phyloP scores from a whole-genome alignment of 2,113 vertebrate genomes.

The Thunnus thynnus region DNA sequence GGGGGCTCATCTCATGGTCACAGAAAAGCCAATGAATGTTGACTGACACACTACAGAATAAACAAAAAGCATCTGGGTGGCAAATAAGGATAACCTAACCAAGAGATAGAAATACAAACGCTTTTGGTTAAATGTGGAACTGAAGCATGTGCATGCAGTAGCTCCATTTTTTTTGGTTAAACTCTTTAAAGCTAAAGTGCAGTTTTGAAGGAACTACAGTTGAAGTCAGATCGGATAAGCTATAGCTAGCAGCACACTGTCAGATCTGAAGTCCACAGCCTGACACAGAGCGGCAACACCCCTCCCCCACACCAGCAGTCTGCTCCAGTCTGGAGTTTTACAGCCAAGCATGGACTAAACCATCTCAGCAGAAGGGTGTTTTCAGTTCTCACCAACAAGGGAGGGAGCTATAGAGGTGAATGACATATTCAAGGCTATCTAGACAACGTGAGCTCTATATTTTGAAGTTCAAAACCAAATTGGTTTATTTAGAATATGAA shows the following conservation, averaged over 20 bases:
- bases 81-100: constrained; percentile 3
- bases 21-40: constrained; percentile 3
- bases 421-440: background rate
- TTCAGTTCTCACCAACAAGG: constrained; percentile 33
- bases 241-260: constrained; percentile 69
- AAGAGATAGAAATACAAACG: background rate
- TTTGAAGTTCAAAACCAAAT: constrained; percentile 1
- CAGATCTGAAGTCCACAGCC: constrained; percentile 42
- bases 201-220: constrained; percentile 18
- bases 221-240: constrained; percentile 30
- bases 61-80: background rate
- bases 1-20: constrained; percentile 30
- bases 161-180: background rate
- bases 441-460: background rate
- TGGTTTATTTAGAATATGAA: background rate
- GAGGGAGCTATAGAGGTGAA: constrained; percentile 43
- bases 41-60: background rate
- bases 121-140: constrained; percentile 12
- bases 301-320: constrained; percentile 78
- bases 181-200: background rate
- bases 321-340: constrained; percentile 66
- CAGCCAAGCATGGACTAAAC: constrained; percentile 73
- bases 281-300: constrained; percentile 54
- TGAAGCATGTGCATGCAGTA: constrained; percentile 1
- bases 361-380: constrained; percentile 69